A percentile compares a stretch with the other conserved stretches of the same genome.
phyloP scores from a whole-genome alignment of 2,113 vertebrate species.

The Fregata magnificens region DNA sequence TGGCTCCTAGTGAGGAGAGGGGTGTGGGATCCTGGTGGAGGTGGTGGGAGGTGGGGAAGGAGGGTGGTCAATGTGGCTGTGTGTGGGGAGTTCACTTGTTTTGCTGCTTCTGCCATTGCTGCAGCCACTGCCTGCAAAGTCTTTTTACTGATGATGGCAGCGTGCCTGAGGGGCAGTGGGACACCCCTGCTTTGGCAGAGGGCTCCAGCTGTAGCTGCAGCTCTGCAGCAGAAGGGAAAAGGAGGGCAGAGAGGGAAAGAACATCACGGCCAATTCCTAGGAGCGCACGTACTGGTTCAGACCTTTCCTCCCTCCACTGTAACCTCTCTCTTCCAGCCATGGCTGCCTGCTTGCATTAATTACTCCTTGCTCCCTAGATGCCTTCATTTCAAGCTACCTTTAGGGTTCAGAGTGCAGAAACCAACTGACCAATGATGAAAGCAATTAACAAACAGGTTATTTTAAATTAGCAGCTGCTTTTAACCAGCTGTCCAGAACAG shows the following conservation, averaged over 20 bases:
- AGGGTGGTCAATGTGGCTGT: not conserved
- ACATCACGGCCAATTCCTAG: conserved; percentile 31
- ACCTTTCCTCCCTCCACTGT: conserved; percentile 28
- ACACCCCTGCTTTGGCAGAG: conserved; percentile 73
- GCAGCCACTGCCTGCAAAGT: conserved; percentile 11
- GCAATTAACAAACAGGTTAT: conserved; percentile 81
- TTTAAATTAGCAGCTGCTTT: conserved; percentile 74
- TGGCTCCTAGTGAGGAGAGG: conserved; percentile 13
- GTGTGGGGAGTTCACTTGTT: not conserved
- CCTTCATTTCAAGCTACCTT: conserved; percentile 71
- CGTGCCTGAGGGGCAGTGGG: conserved; percentile 77
- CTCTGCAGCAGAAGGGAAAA: conserved; percentile 58
- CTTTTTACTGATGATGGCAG: conserved; percentile 66
- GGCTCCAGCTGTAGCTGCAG: conserved; percentile 68
- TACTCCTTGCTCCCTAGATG: conserved; percentile 70
- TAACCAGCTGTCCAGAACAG: conserved; percentile 52
- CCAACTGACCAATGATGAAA: conserved; percentile 75
- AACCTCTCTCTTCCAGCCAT: conserved; percentile 77
- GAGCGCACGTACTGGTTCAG: conserved; percentile 15
- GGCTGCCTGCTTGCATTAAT: conserved; percentile 80
- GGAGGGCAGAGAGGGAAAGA: not conserved
- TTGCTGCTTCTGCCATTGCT: not conserved
- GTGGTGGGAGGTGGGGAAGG: conserved; percentile 36
- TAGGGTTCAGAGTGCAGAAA: conserved; percentile 73
- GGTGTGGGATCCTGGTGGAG: conserved; percentile 31